Evolutionary conservation across 1,140 invertebrate genomes (phyloP), one percentile per base, ranked within the genome.

Genomic region (Cylas formicarius): DNA sequence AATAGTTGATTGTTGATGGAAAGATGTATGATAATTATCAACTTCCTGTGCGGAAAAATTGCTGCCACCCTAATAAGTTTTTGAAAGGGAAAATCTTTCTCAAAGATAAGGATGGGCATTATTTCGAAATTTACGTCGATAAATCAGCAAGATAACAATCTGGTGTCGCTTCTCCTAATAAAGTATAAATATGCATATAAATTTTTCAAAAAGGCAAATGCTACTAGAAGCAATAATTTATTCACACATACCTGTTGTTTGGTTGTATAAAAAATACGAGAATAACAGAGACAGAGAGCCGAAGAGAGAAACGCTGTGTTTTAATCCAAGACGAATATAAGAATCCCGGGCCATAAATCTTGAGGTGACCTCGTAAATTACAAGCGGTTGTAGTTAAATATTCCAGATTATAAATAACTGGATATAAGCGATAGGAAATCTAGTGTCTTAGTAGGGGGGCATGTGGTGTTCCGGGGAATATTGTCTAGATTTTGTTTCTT

Each of bases 391-490:
- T 65, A 65, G 60, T 64, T 61, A 63, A 64, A 66, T 66, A 66
- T 64, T 64, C 59, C 59, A 58, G 62, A 66, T 64, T 66, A 66
- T 66, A 66, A 66, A 66, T 66, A 66, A 64, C 63, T 63, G 56
- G 57, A 53, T 41, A 38, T 50, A 40, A 38, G 47, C 52, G 36
- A 51, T 50, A 54, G 44, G 42, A 43, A 29, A 44, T 21, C 16
- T 44, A 41, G 31, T 34, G 11, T 27, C 23, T 39, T 40, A 51
- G 42, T 44, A 19, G 17, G 37, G 29, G 13, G 27, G 36, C 18
- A 17, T 8, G 32, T 29, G 44, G 18, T 17, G n/a, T n/a, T n/a
- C n/a, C n/a, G n/a, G n/a, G n/a, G n/a, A n/a, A n/a, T n/a, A n/a
- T n/a, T n/a, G n/a, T n/a, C n/a, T n/a, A n/a, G n/a, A n/a, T n/a